Evolutionary conservation across 35 echinoderm and acorn worm species (phyloP), one percentile per base, ranked within the genome.

Genomic region (Stichopus chloronotus): DNA sequence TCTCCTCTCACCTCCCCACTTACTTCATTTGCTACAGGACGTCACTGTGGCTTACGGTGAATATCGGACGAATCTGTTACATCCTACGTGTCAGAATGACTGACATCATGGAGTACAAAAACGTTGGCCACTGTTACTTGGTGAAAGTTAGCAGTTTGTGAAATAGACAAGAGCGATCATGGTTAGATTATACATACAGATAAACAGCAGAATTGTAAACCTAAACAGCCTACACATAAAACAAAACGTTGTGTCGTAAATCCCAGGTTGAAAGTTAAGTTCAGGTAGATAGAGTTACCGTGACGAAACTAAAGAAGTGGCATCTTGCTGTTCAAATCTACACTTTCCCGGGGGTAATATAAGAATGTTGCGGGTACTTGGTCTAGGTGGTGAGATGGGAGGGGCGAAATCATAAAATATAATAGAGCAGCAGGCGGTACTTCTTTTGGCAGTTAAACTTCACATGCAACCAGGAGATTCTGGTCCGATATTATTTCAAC

Each of bases 141-240:
- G 30, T 43, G 30, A 43, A 43, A 43, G 30, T 43, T 43, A 43
- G 30, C 30, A 43, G 30, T 43, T 43, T 43, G 30, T 43, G 30
- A 43, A 43, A 43, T 43, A 43, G 30, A 43, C 30, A n/a, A 60
- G 14, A 61, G 59, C 59, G 59, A 61, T 61, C 1, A 14, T 61
- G 59, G 8, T 8, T 8, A 8, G 59, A 61, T 4, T 61, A 16
- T 74, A n/a, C 69, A 74, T n/a, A 21, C 69, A 74, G 69, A 74
- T 74, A 74, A 74, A 74, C 69, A 19, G n/a, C 69, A 74, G 69
- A 3, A 74, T 74, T 74, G 69, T 74, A 74, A 74, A 74, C 69
- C 69, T 74, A 74, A 74, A 74, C 19, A n/a, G 69, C 69, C 69
- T 74, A 74, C 22, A 74, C 69, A 74, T 74, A 74, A 74, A 74